A percentile compares a stretch with the other conserved stretches of the same genome.
These are phyloP conservation scores for Argyresthia albistria DNA, from an alignment of 2,888 invertebrate species.

Conservation along the genomic window DNA sequence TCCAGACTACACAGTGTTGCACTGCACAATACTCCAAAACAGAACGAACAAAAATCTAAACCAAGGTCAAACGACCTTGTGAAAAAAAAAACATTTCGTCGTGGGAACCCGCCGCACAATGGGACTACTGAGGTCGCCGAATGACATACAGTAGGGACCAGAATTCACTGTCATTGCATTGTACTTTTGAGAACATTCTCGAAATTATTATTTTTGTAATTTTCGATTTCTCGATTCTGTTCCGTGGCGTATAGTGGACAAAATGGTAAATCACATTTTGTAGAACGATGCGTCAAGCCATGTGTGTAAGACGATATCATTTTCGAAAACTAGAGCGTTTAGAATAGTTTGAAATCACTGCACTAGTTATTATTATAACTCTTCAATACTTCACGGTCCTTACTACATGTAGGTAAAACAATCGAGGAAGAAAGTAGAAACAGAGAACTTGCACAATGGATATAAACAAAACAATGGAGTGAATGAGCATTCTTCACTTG, in stretches of 20 bases:
- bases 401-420: no score
- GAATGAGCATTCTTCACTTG: background rate
- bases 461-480: background rate
- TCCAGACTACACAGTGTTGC: no score
- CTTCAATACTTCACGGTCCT: no score
- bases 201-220: background rate
- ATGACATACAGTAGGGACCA: constrained; percentile 4
- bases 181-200: background rate
- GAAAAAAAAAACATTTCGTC: constrained; percentile 9
- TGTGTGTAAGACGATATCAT: background rate
- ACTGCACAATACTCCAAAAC: background rate
- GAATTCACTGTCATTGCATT: background rate
- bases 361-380: no score
- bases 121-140: constrained; percentile 3
- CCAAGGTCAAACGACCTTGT: constrained; percentile 21
- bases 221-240: no score
- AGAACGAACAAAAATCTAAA: background rate
- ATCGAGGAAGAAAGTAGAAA: no score
- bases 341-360: no score
- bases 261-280: background rate
- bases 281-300: background rate
- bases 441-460: no score
- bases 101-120: constrained; percentile 9
- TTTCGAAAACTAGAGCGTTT: no score
- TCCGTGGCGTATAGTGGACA: no score